Evolutionary conservation across 1,140 invertebrate species (phyloP), one percentile per base, ranked within the genome.

Genomic region (Dinothrombium tinctorium): DNA sequence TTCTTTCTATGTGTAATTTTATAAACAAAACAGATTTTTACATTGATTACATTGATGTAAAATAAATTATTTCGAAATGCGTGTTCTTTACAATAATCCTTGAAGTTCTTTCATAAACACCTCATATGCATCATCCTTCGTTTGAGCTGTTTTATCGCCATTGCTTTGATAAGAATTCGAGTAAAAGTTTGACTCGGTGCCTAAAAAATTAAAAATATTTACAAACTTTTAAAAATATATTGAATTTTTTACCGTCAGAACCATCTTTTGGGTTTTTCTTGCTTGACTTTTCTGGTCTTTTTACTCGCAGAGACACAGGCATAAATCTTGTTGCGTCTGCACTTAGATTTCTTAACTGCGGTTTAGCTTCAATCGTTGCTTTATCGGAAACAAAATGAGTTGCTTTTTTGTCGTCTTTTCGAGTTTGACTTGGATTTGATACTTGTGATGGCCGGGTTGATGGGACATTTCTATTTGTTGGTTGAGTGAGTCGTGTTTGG

Each of bases 41-140:
- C n/a, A n/a, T n/a, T n/a, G n/a, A n/a, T n/a, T n/a, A n/a, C n/a
- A n/a, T n/a, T n/a, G n/a, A n/a, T n/a, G n/a, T n/a, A n/a, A n/a
- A n/a, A n/a, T n/a, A n/a, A n/a, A n/a, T n/a, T n/a, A n/a, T n/a
- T n/a, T n/a, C n/a, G n/a, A n/a, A n/a, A n/a, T n/a, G n/a, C n/a
- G n/a, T n/a, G n/a, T n/a, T n/a, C n/a, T 36, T 52, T 51, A 92
- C 52, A 94, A 65, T 20, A 94, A 61, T 29, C 75, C 81, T 59
- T 90, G 72, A 86, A 96, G 92, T 67, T 96, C 89, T 59, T 78
- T 75, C 86, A 96, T 94, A 58, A 96, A 96, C 55, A 87, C 81
- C 62, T 84, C 74, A 53, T 96, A 96, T 25, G 87, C 89, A 56
- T 95, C 87, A 54, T 95, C 89, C 57, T 95, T 95, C 26, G 77